These are phyloP conservation scores for Chlorospingus semifuscus DNA, from an alignment of 2,797 vertebrate genomes.

Conservation along the genomic window DNA sequence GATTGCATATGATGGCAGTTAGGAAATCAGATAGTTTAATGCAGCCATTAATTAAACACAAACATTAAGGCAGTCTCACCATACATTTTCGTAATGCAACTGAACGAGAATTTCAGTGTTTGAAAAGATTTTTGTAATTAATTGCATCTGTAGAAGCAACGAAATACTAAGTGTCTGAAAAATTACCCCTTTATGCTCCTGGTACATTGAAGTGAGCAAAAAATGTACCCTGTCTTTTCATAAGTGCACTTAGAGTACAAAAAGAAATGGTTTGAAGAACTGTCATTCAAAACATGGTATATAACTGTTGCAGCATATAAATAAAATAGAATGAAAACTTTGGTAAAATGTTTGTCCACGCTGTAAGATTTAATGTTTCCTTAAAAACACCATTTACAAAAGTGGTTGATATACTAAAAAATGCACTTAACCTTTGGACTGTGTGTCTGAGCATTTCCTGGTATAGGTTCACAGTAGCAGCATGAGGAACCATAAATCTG, in stretches of 20 bases:
- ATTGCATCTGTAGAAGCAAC: not conserved
- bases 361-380: slow-evolving; percentile 37
- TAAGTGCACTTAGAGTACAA: not conserved
- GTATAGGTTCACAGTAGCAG: not conserved
- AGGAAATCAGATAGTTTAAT: slow-evolving; percentile 40
- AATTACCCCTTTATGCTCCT: not conserved
- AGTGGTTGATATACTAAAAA: slow-evolving; percentile 21
- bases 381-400: not conserved
- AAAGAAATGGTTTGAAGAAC: not conserved
- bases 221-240: not conserved
- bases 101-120: slow-evolving; percentile 8
- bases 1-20: not conserved
- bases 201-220: not conserved
- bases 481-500: not conserved
- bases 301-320: slow-evolving; percentile 7
- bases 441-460: slow-evolving; percentile 11
- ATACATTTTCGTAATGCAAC: not conserved
- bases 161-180: not conserved
- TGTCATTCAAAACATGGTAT: not conserved
- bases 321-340: slow-evolving; percentile 16
- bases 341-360: not conserved
- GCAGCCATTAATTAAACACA: slow-evolving; percentile 38
- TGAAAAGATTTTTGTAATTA: slow-evolving; percentile 21
- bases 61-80: not conserved
- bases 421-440: slow-evolving; percentile 40